Conservation (phyloP, 1,140 invertebrate species). For the Drosophila lacteicornis region DNA sequence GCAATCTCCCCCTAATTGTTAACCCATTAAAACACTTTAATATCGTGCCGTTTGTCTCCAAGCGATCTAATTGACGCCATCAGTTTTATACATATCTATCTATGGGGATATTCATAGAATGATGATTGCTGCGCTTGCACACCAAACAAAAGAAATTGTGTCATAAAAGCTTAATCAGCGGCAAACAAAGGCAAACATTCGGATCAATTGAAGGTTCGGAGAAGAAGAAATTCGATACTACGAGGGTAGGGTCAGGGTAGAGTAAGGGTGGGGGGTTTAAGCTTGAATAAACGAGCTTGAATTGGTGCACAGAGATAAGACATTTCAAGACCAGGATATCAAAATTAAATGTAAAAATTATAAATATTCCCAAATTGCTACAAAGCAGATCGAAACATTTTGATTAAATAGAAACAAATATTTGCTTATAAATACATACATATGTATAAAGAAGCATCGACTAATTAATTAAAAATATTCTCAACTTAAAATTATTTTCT, state of each 20-base stretch:
- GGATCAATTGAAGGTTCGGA: constrained; percentile 51
- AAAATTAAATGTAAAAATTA: background rate
- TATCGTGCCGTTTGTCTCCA: constrained; percentile 16
- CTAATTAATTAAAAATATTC: no score
- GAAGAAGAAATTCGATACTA: constrained; percentile 32
- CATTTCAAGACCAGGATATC: no score
- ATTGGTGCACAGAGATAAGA: background rate
- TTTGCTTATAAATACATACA: background rate
- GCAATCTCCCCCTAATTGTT: constrained; percentile 23
- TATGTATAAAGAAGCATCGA: no score
- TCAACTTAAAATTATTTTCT: no score
- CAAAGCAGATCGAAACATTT: background rate
- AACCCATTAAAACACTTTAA: constrained; percentile 28
- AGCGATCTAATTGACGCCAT: constrained; percentile 61
- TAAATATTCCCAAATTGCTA: background rate
- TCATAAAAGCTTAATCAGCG: constrained; percentile 36
- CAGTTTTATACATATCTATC: constrained; percentile 48
- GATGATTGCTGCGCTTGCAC: constrained; percentile 30
- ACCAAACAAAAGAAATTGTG: constrained; percentile 33
- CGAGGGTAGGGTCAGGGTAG: background rate
- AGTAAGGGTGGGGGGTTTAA: background rate
- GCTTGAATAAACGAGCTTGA: background rate
- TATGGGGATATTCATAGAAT: constrained; percentile 39
- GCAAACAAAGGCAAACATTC: constrained; percentile 66
- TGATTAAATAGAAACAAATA: background rate